Evolutionary conservation across 2,888 invertebrate species (phyloP), one percentile per base, ranked within the genome.

Genomic region (Scaptomyza tumidula): DNA sequence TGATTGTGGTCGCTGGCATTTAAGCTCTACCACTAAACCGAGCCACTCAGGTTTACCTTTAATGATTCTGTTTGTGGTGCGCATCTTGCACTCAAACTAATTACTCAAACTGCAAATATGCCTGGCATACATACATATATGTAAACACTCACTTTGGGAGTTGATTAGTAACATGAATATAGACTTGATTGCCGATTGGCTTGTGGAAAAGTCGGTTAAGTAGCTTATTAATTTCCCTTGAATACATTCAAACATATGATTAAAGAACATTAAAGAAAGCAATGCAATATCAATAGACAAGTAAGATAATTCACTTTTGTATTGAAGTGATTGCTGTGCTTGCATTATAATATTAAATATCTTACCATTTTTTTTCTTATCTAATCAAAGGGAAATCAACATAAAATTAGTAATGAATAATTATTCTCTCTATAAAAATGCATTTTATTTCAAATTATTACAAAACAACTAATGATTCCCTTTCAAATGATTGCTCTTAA

Each of bases 221-320:
- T 87, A 68, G 79, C 85, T 82, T 56, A 81, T 82, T 81, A 79
- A 66, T 62, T 69, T 62, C 67, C 66, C 63, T 78, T 46, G 50
- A 55, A 56, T 49, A 59, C 65, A 74, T 61, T 78, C 63, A 64
- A 39, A 71, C 67, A 62, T 57, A 70, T 54, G 69, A 70, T 66
- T 69, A n/a, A 43, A 43, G 35, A 27, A 39, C 70, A 69, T 57
- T 54, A 16, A 39, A 9, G 14, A 52, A 70, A 71, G 75, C 56
- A 66, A 66, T 72, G 52, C 6, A n/a, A 16, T 57, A 55, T 37
- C 5, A 10, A 16, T 41, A 41, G 13, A 11, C 10, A 19, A 11
- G 4, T 14, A 37, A 41, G 31, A 43, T 29, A 27, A 52, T 45
- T 33, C 16, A 14, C n/a, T 35, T 44, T 27, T 54, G 19, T 9